A percentile compares a stretch with the other conserved stretches of the same genome.
phyloP scores from a whole-genome alignment of 2,113 vertebrate genomes.

The Saccopteryx bilineata region DNA sequence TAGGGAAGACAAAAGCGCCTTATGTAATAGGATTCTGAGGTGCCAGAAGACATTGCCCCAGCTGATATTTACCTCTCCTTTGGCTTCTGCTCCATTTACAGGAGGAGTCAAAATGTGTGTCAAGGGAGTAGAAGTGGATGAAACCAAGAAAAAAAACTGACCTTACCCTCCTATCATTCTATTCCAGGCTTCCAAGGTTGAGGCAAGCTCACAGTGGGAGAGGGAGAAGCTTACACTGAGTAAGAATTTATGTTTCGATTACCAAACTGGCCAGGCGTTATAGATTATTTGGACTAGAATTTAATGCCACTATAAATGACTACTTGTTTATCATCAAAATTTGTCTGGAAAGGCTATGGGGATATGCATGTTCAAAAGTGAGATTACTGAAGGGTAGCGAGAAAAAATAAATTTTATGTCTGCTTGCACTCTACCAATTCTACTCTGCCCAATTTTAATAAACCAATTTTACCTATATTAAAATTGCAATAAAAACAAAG shows the following conservation, averaged over 20 bases:
- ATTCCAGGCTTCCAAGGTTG: not conserved
- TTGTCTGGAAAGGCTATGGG: not conserved
- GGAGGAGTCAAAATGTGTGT: not conserved
- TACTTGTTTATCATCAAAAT: not conserved
- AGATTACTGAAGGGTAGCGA: not conserved
- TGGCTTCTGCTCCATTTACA: not conserved
- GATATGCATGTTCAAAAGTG: not conserved
- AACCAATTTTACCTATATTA: not conserved
- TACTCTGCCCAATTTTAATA: not conserved
- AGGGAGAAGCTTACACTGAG: not conserved
- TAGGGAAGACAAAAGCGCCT: not conserved
- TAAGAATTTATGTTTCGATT: not conserved
- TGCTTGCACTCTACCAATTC: not conserved
- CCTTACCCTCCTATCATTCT: not conserved
- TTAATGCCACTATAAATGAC: conserved; percentile 12
- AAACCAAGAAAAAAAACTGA: not conserved
- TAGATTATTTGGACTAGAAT: not conserved
- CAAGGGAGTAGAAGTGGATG: not conserved
- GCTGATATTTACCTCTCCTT: not conserved
- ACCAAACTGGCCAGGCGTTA: not conserved
- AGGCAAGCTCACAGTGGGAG: not conserved
- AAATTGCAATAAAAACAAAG: not conserved
- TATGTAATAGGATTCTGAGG: not conserved
- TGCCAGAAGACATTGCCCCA: not conserved
- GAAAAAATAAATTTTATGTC: not conserved